Evolutionary conservation across 2,888 invertebrate genomes (phyloP).

Genomic region (Dasysyrphus tricinctus): DNA sequence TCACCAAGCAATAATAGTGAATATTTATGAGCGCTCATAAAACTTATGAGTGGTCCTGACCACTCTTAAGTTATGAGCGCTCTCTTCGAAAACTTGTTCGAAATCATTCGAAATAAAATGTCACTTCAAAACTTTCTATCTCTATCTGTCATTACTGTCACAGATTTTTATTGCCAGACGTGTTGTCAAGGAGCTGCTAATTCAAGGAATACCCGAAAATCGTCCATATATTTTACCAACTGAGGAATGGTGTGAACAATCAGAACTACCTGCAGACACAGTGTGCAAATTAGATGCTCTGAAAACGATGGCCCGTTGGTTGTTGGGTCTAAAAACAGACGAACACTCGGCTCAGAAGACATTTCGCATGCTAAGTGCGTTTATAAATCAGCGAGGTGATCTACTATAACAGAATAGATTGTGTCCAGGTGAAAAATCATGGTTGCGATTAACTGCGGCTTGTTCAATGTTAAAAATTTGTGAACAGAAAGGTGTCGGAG

Average conservation of each 20-base stretch:
- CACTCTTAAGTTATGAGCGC: too few relatives aligned
- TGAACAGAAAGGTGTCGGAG: conserved; percentile 97
- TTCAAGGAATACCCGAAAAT: conserved; percentile 89
- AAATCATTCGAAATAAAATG: too few relatives aligned
- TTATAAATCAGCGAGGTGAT: conserved; percentile 96
- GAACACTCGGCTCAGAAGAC: conserved; percentile 95
- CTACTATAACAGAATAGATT: conserved; percentile 89
- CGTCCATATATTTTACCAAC: conserved; percentile 81
- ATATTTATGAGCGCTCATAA: too few relatives aligned
- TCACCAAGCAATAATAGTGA: too few relatives aligned
- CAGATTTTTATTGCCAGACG: conserved; percentile 97
- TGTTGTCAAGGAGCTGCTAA: conserved; percentile 97
- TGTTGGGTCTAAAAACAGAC: conserved; percentile 94
- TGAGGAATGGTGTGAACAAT: conserved; percentile 91
- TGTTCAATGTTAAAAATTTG: conserved; percentile 98
- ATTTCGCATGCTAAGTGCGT: conserved; percentile 96
- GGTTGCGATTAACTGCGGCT: conserved; percentile 95
- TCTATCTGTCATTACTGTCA: too few relatives aligned
- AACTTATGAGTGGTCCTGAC: too few relatives aligned
- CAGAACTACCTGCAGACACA: conserved; percentile 94
- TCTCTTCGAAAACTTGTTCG: too few relatives aligned
- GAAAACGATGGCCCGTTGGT: conserved; percentile 98
- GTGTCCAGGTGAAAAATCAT: conserved; percentile 95
- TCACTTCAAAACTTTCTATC: too few relatives aligned
- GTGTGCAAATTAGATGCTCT: conserved; percentile 96